Base-by-base conservation (phyloP, 2,888 invertebrate genomes). In the Vanessa cardui region DNA sequence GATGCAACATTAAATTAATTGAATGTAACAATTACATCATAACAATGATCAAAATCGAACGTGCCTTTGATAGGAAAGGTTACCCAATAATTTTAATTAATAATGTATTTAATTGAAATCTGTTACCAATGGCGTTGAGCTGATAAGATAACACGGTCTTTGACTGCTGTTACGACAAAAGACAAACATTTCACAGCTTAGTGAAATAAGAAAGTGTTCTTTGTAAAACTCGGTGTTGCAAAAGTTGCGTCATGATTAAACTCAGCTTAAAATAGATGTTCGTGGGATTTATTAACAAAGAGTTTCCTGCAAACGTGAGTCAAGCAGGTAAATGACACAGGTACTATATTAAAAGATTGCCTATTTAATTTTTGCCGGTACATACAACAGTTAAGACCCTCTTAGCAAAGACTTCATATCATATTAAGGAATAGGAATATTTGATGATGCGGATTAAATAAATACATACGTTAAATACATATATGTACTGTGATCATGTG, bases 281-380 rank as follows among this genome's bases (percentile, higher is more conserved):
- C 69, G 47, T 39, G 52, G 47, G 66, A 66, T 73, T 66, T 67
- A 66, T 69, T 71, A 74, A 71, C 70, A 69, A 66, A 64, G 64
- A 49, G 68, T 73, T 70, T 73, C 73, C 73, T 71, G 66, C 39
- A 47, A 69, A 46, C 50, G 63, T 74, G 73, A 74, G 49, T 73
- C 71, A 72, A 71, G 33, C 64, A 71, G 71, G 72, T 71, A 72
- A 72, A 72, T 54, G 66, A 70, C 66, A 68, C 52, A 63, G 58
- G 47, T 67, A 67, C 61, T 62, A 60, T 62, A 33, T 44, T 65
- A 18, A 46, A 52, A 54, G 64, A 61, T 62, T 33, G 67, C 62
- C 45, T 62, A 59, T 62, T 39, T 8, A 56, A 18, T 56, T 56
- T 8, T 2, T 15, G 21, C 26, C 12, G 18, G 7, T 33, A 20